phyloP scores from a whole-genome alignment of 2,113 vertebrate species.

The Cyanoramphus novaezelandiae region DNA sequence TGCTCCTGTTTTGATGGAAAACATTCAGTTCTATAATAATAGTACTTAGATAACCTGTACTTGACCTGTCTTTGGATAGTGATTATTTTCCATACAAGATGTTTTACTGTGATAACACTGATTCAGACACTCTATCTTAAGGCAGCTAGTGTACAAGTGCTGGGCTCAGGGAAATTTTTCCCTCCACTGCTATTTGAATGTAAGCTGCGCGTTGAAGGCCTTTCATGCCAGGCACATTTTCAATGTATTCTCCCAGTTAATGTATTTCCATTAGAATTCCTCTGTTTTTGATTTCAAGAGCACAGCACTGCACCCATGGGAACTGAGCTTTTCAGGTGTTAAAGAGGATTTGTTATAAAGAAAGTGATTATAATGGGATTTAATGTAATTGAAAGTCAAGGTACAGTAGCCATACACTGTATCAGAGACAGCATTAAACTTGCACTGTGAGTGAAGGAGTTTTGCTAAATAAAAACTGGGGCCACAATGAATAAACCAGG shows the following conservation, averaged over 20 bases:
- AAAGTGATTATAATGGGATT: constrained; percentile 82
- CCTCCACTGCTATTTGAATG: constrained; percentile 52
- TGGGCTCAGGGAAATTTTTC: constrained; percentile 59
- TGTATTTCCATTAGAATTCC: constrained; percentile 68
- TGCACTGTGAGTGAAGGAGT: constrained; percentile 61
- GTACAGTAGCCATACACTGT: constrained; percentile 74
- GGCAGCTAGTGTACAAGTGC: constrained; percentile 64
- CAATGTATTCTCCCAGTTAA: constrained; percentile 53
- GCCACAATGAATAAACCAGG: not conserved
- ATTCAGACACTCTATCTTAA: constrained; percentile 73
- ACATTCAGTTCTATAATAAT: constrained; percentile 60
- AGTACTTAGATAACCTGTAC: constrained; percentile 65
- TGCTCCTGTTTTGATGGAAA: constrained; percentile 50
- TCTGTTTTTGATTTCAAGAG: constrained; percentile 75
- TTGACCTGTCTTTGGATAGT: constrained; percentile 67
- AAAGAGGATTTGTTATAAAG: constrained; percentile 82
- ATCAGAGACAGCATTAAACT: constrained; percentile 70
- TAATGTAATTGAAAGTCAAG: constrained; percentile 81
- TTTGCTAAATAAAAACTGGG: constrained; percentile 68
- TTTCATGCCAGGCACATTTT: constrained; percentile 66
- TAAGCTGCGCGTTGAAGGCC: constrained; percentile 39
- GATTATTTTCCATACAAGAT: constrained; percentile 73
- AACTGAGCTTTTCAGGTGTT: constrained; percentile 80
- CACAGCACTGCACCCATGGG: constrained; percentile 68
- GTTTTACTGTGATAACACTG: constrained; percentile 71